Percentiles rank a stretch among this genome's conserved stretches.
These are phyloP conservation scores for Seladonia tumulorum DNA, from an alignment of 2,888 invertebrate species.

Conservation along the genomic window DNA sequence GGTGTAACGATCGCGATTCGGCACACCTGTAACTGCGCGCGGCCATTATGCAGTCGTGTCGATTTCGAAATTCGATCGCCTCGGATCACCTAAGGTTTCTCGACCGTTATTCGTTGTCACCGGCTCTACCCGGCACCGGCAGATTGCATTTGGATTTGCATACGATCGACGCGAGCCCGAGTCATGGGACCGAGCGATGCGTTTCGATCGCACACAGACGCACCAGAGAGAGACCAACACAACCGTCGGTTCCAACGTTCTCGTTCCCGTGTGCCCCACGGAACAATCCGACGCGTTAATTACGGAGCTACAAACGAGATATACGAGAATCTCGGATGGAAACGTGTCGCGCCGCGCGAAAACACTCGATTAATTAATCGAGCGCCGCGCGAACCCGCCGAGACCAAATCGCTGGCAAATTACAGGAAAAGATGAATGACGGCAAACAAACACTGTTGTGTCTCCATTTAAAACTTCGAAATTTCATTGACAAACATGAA, in stretches of 20 bases:
- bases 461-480: neutral
- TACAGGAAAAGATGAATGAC: neutral
- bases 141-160: slow-evolving; percentile 64
- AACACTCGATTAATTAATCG: slow-evolving; percentile 60
- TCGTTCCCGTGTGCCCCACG: slow-evolving; percentile 19
- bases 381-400: neutral
- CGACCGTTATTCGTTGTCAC: slow-evolving; percentile 68
- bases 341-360: slow-evolving; percentile 56
- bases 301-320: slow-evolving; percentile 59
- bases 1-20: slow-evolving; percentile 39
- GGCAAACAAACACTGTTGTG: neutral
- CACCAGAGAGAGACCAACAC: neutral
- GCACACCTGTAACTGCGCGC: slow-evolving; percentile 73
- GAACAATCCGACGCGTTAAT: slow-evolving; percentile 61
- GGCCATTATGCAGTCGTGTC: slow-evolving; percentile 76
- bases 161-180: slow-evolving; percentile 47
- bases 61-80: slow-evolving; percentile 78
- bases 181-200: slow-evolving; percentile 40
- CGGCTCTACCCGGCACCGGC: slow-evolving; percentile 40
- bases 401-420: neutral
- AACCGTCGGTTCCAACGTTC: neutral
- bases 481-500: neutral
- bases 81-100: slow-evolving; percentile 76
- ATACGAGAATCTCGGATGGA: slow-evolving; percentile 60
- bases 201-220: slow-evolving; percentile 29